Conservation (phyloP, 2,797 vertebrate species). For the Pteropus rufus region DNA sequence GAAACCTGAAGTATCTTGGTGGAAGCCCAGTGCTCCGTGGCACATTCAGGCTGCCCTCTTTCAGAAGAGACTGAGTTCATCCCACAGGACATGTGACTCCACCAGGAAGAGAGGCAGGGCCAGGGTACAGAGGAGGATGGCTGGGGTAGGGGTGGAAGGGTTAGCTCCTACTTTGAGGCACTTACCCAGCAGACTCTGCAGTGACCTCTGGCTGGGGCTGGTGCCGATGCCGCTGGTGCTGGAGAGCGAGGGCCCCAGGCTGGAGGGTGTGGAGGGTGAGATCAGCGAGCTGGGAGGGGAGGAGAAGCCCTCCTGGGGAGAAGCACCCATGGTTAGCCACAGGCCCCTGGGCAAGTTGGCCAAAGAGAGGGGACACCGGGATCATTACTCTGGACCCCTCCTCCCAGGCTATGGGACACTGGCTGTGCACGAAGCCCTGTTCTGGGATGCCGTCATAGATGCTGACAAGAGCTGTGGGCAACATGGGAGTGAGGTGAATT, state of each 20-base stretch:
- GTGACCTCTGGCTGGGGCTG: constrained; percentile 89
- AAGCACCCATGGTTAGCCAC: not conserved
- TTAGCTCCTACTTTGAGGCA: not conserved
- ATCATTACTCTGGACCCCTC: not conserved
- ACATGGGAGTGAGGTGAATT: not conserved
- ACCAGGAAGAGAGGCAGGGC: not conserved
- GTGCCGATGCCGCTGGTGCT: constrained; percentile 91
- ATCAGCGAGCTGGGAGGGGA: constrained; percentile 89
- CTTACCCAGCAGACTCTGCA: constrained; percentile 93
- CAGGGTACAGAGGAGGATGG: not conserved
- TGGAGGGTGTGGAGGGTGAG: constrained; percentile 87
- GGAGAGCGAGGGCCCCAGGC: constrained; percentile 86
- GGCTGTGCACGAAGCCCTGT: not conserved
- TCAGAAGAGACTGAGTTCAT: not conserved
- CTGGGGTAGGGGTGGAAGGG: not conserved
- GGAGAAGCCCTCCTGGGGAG: constrained; percentile 83
- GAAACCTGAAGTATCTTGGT: not conserved
- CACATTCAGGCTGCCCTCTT: not conserved
- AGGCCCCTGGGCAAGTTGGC: not conserved
- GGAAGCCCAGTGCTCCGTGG: not conserved
- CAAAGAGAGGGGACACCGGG: not conserved
- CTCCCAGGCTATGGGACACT: not conserved
- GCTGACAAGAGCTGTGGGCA: not conserved
- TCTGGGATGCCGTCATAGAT: not conserved
- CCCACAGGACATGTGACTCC: not conserved